phyloP scores from a whole-genome alignment of 2,113 vertebrate species.

The Pelvicachromis taeniatus region DNA sequence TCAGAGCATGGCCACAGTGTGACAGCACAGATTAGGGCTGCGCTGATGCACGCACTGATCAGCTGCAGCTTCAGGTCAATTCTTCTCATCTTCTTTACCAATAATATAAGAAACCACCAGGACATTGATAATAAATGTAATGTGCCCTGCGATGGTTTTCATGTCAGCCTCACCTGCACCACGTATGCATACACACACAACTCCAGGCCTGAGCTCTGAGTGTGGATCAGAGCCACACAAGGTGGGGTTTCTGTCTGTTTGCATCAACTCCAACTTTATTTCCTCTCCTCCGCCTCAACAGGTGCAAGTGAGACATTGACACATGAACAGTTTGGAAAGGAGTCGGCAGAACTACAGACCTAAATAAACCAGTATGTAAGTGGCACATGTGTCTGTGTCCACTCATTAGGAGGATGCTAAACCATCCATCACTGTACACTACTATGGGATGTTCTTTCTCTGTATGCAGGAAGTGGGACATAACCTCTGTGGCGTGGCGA shows the following conservation, averaged over 20 bases:
- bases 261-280: neutral
- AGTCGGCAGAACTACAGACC: no score
- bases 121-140: neutral
- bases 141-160: no score
- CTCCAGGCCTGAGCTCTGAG: neutral
- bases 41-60: neutral
- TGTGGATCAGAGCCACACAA: neutral
- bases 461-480: neutral
- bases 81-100: neutral
- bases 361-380: neutral
- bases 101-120: neutral
- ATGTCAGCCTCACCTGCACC: no score
- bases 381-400: neutral
- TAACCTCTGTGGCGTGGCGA: neutral
- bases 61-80: neutral
- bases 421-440: neutral
- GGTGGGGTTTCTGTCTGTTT: neutral
- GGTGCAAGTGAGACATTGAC: no score
- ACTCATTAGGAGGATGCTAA: neutral
- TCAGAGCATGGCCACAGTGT: neutral
- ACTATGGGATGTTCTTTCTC: neutral
- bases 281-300: neutral
- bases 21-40: neutral
- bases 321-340: neutral
- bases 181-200: neutral